These are phyloP conservation scores for Xestia ashworthii DNA, from an alignment of 2,888 invertebrate genomes.

Conservation along the genomic window DNA sequence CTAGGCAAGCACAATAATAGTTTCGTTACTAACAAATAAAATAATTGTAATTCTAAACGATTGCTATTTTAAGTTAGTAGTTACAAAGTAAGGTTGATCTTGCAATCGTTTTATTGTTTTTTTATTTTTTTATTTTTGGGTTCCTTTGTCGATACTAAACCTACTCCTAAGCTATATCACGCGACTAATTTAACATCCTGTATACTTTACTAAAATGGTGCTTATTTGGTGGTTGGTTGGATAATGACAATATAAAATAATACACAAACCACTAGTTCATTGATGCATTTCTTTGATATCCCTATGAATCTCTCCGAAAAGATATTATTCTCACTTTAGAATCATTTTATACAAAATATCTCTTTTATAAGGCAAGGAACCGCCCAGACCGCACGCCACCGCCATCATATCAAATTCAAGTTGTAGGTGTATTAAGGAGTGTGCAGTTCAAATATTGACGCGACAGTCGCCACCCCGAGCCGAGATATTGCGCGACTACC, in stretches of 20 bases:
- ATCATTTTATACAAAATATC: background rate
- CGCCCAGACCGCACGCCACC: conserved; percentile 21
- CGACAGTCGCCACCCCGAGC: conserved; percentile 29
- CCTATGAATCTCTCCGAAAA: background rate
- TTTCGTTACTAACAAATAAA: too few species aligned
- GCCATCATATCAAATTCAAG: conserved; percentile 53
- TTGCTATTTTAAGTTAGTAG: too few species aligned
- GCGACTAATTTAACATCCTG: too few species aligned
- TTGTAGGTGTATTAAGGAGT: conserved; percentile 56
- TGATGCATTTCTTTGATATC: background rate
- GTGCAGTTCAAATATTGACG: conserved; percentile 68
- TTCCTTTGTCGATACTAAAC: too few species aligned
- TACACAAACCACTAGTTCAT: background rate
- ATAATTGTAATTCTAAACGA: too few species aligned
- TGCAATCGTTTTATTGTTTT: too few species aligned
- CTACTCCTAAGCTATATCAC: too few species aligned
- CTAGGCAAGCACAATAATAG: too few species aligned
- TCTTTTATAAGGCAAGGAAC: conserved; percentile 2
- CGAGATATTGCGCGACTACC: conserved; percentile 61
- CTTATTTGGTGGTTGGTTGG: background rate
- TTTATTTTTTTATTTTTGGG: too few species aligned
- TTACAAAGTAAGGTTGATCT: too few species aligned
- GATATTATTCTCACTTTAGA: background rate
- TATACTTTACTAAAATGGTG: too few species aligned
- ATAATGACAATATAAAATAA: background rate